Conservation (phyloP, 2,113 vertebrate species). For the Microcebus ravelobensis region DNA sequence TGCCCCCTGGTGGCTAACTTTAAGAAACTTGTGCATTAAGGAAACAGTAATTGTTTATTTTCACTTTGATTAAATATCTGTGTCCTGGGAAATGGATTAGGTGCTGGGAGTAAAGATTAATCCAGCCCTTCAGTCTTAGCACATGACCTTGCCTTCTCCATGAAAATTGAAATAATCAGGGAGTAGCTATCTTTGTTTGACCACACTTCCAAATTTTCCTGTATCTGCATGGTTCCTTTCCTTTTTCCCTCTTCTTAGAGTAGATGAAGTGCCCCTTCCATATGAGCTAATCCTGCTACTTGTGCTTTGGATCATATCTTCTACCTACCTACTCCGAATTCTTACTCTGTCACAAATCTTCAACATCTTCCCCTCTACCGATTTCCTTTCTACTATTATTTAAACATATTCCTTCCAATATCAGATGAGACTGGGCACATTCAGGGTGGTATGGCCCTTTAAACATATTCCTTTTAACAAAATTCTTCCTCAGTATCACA, state of each 20-base stretch:
- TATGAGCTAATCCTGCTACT: not conserved
- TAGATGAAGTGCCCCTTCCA: not conserved
- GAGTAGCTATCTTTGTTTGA: not conserved
- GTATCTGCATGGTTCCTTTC: not conserved
- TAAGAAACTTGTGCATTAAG: slow-evolving; percentile 8
- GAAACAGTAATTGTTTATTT: slow-evolving; percentile 37
- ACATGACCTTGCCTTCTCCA: slow-evolving; percentile 18
- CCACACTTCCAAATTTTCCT: not conserved
- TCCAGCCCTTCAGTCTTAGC: not conserved
- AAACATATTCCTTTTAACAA: not conserved
- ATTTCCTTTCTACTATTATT: not conserved
- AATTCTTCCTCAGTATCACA: not conserved
- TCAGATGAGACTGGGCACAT: too few relatives aligned
- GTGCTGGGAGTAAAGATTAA: not conserved
- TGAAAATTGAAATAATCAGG: not conserved
- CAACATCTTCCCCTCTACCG: not conserved
- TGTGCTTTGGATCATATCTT: not conserved
- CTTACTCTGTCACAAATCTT: not conserved
- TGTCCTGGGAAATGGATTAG: not conserved
- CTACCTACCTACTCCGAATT: not conserved
- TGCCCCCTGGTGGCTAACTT: slow-evolving; percentile 70
- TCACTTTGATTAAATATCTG: not conserved
- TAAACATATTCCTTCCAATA: not conserved
- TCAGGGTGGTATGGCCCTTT: not conserved
- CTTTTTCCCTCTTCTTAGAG: not conserved